Conservation (phyloP, 53 echinoderm and acorn worm genomes). For the Crossaster papposus region DNA sequence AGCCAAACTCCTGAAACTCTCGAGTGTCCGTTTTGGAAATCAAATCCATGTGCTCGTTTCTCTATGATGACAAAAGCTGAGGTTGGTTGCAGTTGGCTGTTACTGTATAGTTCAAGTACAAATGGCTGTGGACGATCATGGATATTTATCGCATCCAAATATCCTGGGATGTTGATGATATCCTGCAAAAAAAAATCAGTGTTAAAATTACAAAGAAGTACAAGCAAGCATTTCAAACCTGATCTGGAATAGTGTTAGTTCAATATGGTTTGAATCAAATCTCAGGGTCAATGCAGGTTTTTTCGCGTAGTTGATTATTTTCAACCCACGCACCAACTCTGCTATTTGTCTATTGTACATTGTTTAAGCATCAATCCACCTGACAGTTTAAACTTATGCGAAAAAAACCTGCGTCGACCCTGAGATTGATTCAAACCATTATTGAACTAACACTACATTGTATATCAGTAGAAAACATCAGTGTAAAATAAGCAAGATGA, state of each 20-base stretch:
- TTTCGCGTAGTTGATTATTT: no score
- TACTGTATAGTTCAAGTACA: slow-evolving; percentile 8
- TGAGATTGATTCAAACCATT: no score
- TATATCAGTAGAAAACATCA: no score
- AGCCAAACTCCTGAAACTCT: background rate
- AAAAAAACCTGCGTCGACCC: no score
- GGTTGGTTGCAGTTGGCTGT: slow-evolving; percentile 1
- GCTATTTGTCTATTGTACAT: no score
- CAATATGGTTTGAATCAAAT: background rate
- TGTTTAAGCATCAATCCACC: no score
- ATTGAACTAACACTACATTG: no score
- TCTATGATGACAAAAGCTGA: background rate
- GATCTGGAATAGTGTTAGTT: background rate
- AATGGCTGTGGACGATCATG: slow-evolving; percentile 18
- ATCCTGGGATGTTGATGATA: slow-evolving; percentile 8
- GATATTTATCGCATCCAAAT: background rate
- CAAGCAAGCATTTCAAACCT: background rate
- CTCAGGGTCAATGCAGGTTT: background rate
- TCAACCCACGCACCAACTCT: no score
- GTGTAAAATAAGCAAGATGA: no score
- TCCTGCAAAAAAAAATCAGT: background rate
- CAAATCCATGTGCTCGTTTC: background rate
- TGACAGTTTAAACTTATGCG: no score
- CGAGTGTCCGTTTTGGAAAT: background rate
- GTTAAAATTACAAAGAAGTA: background rate